Base-by-base conservation (phyloP, 2,888 invertebrate species). In the Machimus rusticus region DNA sequence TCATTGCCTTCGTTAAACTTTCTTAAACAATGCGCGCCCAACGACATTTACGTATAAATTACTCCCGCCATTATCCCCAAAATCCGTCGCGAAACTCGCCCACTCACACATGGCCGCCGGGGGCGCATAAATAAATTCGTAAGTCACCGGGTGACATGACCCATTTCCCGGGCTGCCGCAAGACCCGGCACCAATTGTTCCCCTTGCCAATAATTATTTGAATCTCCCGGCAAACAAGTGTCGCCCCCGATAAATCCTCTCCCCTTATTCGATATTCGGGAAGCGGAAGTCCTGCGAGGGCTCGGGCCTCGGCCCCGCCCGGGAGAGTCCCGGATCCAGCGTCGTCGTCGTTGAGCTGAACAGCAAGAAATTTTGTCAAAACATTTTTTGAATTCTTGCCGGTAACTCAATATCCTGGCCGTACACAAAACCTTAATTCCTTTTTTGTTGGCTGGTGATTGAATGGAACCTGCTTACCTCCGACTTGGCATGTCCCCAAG, bases 401-500 rank as follows among this genome's bases (percentile, higher is more conserved):
- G 51, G 57, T 74, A 85, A 74, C 74, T 46, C 74, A 74, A 85
- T 85, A 74, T 85, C 85, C 85, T 74, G 74, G 74, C 85, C 43
- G 28, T 85, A 85, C 51, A 74, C 74, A 85, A 85, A 46, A 43
- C 74, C 74, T 74, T 84, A 74, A 84, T 84, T 66, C 74, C 84
- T 84, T 84, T 34, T 84, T 84, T 74, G 37, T 66, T 84, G 66
- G 19, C 37, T n/a, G n/a, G 43, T 85, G 85, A 85, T 85, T 85
- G 74, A 74, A 85, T 74, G 37, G 77, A 34, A 74, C 23, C 76
- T 74, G 46, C 90, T 90, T 90, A 94, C 95, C 91, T 95, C 94
- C 88, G 93, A 92, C 91, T 94, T 94, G 88, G 95, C 94, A 88
- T 94, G 94, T 55, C 96, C 96, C 96, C 96, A 96, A 12, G 96